Evolutionary conservation across 2,113 vertebrate genomes (phyloP).

Genomic region (Oophaga pumilio): DNA sequence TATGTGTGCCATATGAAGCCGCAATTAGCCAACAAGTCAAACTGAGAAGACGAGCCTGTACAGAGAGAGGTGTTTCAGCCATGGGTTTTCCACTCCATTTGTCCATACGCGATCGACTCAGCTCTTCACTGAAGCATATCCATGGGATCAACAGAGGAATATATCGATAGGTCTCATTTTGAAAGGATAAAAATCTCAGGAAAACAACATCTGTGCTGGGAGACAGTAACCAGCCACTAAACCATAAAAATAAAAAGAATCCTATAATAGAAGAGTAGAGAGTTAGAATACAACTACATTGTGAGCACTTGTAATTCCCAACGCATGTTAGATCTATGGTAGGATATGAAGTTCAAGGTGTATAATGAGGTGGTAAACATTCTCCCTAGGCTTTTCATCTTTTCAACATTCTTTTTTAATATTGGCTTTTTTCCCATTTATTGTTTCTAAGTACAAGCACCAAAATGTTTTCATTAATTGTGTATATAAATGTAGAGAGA

Average conservation of each 20-base stretch:
- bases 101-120: neutral
- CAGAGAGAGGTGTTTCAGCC: neutral
- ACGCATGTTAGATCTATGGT: neutral
- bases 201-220: constrained; percentile 64
- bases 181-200: constrained; percentile 73
- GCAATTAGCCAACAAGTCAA: constrained; percentile 71
- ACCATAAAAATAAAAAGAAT: constrained; percentile 67
- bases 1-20: constrained; percentile 60
- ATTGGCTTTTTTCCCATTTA: too few relatives aligned
- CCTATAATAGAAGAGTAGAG: constrained; percentile 60
- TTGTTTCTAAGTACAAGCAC: too few relatives aligned
- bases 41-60: constrained; percentile 67
- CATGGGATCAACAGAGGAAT: constrained; percentile 66
- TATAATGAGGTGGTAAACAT: neutral
- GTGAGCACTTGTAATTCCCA: neutral
- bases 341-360: neutral
- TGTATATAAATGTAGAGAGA: too few relatives aligned
- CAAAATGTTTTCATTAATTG: too few relatives aligned
- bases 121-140: constrained; percentile 69
- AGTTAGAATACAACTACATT: neutral
- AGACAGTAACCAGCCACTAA: constrained; percentile 60
- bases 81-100: neutral
- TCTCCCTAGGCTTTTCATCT: too few relatives aligned
- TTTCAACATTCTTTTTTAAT: too few relatives aligned
- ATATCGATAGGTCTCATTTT: constrained; percentile 70